Evolutionary conservation across 2,113 vertebrate genomes (phyloP).

Genomic region (Myanophis thanlyinensis): DNA sequence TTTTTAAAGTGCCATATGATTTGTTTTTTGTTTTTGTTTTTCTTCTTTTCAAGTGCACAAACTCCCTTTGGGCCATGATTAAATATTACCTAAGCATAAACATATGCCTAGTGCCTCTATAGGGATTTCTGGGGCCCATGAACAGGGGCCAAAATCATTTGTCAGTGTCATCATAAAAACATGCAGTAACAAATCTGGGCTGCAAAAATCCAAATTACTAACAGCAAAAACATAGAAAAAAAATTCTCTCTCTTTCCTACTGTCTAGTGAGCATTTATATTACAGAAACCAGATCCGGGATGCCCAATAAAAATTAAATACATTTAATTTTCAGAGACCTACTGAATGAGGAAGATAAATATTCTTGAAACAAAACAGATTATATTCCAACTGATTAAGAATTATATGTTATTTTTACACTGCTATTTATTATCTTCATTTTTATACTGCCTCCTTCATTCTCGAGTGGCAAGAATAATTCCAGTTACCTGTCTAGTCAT

Average conservation of each 20-base stretch:
- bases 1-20: not conserved
- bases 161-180: not conserved
- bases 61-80: not conserved
- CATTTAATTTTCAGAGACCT: not conserved
- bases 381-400: not conserved
- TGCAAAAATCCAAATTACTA: not conserved
- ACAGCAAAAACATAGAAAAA: not conserved
- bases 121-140: not conserved
- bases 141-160: not conserved
- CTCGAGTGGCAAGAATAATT: not conserved
- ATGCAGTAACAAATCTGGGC: not conserved
- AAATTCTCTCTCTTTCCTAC: not conserved
- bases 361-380: not conserved
- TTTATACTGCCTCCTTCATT: not conserved
- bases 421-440: not conserved
- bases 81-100: slow-evolving; percentile 27
- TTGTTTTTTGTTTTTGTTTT: not conserved
- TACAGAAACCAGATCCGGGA: not conserved
- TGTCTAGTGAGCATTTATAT: not conserved
- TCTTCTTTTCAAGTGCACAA: not conserved
- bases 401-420: not conserved
- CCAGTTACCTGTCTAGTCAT: not conserved
- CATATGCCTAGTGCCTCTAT: not conserved
- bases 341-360: not conserved
- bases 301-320: slow-evolving; percentile 26